These are phyloP conservation scores for Pristiophorus japonicus DNA, from an alignment of 2,113 vertebrate genomes.

Conservation along the genomic window DNA sequence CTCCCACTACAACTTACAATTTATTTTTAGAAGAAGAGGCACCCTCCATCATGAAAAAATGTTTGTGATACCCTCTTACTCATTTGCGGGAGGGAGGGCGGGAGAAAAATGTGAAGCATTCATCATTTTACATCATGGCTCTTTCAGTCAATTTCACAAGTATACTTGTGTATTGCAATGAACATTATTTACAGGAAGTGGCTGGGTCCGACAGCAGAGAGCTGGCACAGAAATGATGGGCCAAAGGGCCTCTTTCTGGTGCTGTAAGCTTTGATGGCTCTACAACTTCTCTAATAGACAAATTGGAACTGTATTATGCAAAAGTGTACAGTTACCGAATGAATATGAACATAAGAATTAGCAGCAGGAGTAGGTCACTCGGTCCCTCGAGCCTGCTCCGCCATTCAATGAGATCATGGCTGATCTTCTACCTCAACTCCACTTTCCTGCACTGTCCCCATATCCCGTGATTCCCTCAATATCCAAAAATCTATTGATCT, in stretches of 20 bases:
- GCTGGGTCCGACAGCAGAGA: neutral
- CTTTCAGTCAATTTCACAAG: neutral
- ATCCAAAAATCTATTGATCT: too few species aligned
- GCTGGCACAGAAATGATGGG: neutral
- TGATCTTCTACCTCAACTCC: too few species aligned
- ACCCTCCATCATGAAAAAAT: neutral
- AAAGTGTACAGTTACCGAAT: neutral
- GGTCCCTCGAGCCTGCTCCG: too few species aligned
- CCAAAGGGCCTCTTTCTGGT: neutral
- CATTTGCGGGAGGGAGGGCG: too few species aligned
- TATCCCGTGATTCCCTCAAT: too few species aligned
- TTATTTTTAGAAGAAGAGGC: neutral
- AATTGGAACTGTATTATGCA: neutral
- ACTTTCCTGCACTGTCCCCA: too few species aligned
- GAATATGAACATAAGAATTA: too few species aligned
- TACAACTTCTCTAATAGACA: too few species aligned
- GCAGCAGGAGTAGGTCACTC: too few species aligned
- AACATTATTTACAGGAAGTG: neutral
- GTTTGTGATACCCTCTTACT: neutral
- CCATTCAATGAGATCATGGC: too few species aligned
- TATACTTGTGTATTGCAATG: neutral
- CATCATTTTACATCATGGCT: neutral
- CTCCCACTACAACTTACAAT: neutral
- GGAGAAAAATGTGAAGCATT: neutral
- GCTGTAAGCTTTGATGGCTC: neutral